Base-by-base conservation (phyloP, 2,113 vertebrate genomes). In the Boulengeromyrus knoepffleri region DNA sequence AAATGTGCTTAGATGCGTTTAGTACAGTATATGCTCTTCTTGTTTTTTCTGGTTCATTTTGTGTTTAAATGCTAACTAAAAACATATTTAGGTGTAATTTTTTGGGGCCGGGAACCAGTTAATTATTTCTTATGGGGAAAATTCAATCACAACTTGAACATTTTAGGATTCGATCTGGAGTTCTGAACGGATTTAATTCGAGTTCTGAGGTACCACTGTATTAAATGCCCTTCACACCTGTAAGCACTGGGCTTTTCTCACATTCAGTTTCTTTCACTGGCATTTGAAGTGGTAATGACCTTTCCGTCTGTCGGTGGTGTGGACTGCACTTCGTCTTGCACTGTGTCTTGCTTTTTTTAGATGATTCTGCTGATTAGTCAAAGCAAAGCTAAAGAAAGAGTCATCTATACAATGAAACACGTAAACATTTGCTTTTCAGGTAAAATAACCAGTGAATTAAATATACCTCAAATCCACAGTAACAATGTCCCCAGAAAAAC, bases 391-490 rank as follows among this genome's bases (percentile, higher is more conserved):
- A 12, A 46, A 45, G 45, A 85, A 10, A 24, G 39, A 12, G 83
- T 24, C 0, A 5, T 85, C 24, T 24, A 74, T 88, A 17, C 87
- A 74, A 88, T 90, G 87, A 66, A 92, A 91, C 42, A 49, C 3
- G 2, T 45, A 36, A 89, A 91, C 88, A 90, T 46, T 49, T 85
- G 77, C 80, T 47, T 39, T 36, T 7, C 77, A 91, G 91, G 90
- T 91, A 49, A 66, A 88, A 89, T 56, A 19, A 77, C 90, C 93
- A 89, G 89, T 90, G 89, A 93, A 93, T 93, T 94, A 91, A 94
- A 89, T 46, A 86, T 90, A 90, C 92, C 92, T 93, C 88, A 91
- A 94, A 93, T 90, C 89, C 84, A 91, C 88, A 89, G 89, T 91
- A 89, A 80, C 92, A 92, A 91, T 74, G 90, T 91, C 89, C 90